Evolutionary conservation across 2,113 vertebrate genomes (phyloP), one percentile per base, ranked within the genome.

Genomic region (Podiceps cristatus): DNA sequence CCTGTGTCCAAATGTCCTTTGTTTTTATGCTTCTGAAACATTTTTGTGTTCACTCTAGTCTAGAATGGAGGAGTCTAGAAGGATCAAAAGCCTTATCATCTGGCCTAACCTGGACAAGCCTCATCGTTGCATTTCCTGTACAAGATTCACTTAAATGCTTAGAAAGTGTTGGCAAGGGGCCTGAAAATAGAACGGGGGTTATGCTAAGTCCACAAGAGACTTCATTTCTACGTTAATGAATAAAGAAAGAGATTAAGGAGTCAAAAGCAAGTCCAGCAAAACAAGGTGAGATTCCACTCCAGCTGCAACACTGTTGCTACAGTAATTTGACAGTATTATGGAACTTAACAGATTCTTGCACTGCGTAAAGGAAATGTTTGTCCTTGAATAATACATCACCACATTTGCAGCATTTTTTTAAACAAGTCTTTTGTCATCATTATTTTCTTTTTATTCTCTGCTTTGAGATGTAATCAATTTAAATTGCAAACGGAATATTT

Each of bases 311-410:
- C 17, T 2, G 0, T 28, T 69, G 40, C 37, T 90, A 60, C 52
- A 49, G 47, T 44, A 81, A 66, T 68, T 79, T 56, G 49, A 52
- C 52, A 71, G 44, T 23, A 75, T 74, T 87, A 47, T 50, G 60
- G 80, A 83, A 83, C 14, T 78, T 49, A 44, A 1, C 67, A 40
- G 78, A 56, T 77, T 60, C 68, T 86, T 77, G n/a, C 35, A 60
- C 28, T 47, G 28, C 0, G 0, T 60, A 47, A 88, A 81, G 53
- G 56, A 88, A 86, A 84, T 29, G 23, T 56, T 86, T 58, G 24
- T 66, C n/a, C 42, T 93, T 90, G 78, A 94, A 93, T 93, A 93
- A 94, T 94, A 52, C 72, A 91, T 88, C 49, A 82, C 11, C 66
- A 53, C 17, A 45, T 86, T 73, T 52, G 17, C 56, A 60, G 50